A percentile compares a stretch with the other conserved stretches of the same genome.
phyloP scores from a whole-genome alignment of 2,113 vertebrate genomes.

The Crotalus tigris region DNA sequence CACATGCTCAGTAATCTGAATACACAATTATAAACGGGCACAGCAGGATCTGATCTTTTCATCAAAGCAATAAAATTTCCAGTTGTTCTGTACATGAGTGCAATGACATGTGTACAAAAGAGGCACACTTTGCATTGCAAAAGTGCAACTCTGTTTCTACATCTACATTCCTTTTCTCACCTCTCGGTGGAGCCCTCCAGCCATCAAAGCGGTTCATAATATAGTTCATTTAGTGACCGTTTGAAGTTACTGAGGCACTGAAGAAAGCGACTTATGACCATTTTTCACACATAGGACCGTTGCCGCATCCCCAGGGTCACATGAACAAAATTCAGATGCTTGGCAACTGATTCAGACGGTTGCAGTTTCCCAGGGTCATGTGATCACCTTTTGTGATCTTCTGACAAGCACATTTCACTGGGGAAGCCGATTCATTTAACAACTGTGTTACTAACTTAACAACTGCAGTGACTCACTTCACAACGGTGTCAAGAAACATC shows the following conservation, averaged over 20 bases:
- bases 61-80: neutral
- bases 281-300: neutral
- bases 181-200: neutral
- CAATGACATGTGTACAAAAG: neutral
- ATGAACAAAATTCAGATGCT: neutral
- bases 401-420: neutral
- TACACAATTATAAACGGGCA: neutral
- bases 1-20: neutral
- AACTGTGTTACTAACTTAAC: too few relatives aligned
- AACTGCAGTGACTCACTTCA: too few relatives aligned
- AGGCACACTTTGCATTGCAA: neutral
- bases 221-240: neutral
- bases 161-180: neutral
- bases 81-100: neutral
- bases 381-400: neutral
- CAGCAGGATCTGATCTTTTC: neutral
- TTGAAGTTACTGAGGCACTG: neutral
- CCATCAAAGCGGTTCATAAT: neutral
- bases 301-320: neutral
- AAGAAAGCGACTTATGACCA: neutral
- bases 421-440: neutral
- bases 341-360: neutral
- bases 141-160: neutral
- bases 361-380: neutral
- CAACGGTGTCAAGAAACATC: neutral